phyloP scores from a whole-genome alignment of 2,797 vertebrate species.

The Chlorospingus semifuscus region DNA sequence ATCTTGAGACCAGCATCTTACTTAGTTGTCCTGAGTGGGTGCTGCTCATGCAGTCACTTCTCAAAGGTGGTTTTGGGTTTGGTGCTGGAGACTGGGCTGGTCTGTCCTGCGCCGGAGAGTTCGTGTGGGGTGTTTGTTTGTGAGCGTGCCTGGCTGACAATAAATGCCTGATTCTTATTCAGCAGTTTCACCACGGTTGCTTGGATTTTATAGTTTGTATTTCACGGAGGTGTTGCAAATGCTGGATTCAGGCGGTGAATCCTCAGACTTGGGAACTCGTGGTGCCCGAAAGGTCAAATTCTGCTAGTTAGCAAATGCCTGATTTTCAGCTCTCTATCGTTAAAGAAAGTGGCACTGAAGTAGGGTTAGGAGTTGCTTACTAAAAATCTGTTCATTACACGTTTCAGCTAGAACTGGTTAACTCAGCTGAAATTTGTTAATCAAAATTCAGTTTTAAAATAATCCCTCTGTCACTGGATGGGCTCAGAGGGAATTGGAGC shows the following conservation, averaged over 20 bases:
- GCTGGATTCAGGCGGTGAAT: background rate
- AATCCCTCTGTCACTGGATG: background rate
- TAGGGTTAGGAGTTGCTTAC: background rate
- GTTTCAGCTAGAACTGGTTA: background rate
- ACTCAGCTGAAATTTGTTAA: background rate
- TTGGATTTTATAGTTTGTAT: slow-evolving; percentile 35
- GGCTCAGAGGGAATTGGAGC: background rate
- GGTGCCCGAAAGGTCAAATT: background rate
- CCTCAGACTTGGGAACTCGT: background rate
- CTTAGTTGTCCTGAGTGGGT: background rate
- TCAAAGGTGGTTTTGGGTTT: background rate
- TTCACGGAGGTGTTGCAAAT: background rate
- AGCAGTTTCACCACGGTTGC: slow-evolving; percentile 11
- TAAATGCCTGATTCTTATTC: background rate
- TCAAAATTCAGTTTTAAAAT: background rate
- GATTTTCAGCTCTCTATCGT: background rate
- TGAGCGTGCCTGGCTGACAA: background rate
- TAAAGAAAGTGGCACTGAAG: background rate
- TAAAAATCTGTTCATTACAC: background rate
- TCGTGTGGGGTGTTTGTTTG: background rate
- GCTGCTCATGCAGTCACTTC: background rate
- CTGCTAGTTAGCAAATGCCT: background rate
- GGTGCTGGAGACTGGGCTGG: background rate
- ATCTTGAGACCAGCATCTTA: background rate
- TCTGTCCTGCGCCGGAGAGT: background rate